Evolutionary conservation across 2,797 vertebrate species (phyloP), one percentile per base, ranked within the genome.

Genomic region (Pogoniulus pusillus): DNA sequence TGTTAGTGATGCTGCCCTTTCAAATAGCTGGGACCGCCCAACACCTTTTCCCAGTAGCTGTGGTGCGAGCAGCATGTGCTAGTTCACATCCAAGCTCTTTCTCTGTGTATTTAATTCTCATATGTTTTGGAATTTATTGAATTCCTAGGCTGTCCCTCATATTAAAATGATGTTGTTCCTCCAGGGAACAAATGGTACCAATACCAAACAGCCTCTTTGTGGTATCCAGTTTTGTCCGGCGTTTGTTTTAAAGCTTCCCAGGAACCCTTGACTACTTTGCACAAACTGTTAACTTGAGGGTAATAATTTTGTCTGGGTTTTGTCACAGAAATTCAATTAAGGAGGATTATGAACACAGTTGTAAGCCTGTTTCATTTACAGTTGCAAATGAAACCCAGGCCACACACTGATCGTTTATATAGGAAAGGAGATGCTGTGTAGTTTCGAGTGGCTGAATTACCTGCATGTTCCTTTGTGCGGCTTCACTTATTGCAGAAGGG

Each of bases 261-360:
- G 88, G 91, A 96, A 80, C 93, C 88, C 92, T 82, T 82, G 91
- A 81, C 93, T 93, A 94, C 86, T 96, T 93, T 0, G 2, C 1
- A 4, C 86, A 90, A 89, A 94, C 84, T 86, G 93, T 91, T 96
- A 94, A 94, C 90, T 95, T 90, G 86, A 93, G 93, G 68, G 91
- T 90, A 96, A 96, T 96, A 95, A 96, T 95, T 95, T 95, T 76
- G 92, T 93, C 96, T 97, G 96, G 93, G 90, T 96, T 96, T 95
- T 97, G 95, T 96, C 96, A 96, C 88, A 91, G 93, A 97, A 96
- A 96, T 96, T 96, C 95, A 97, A 96, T 97, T 97, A 96, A 94
- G 91, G 80, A 85, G 95, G 96, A 96, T 97, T 97, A 97, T 95
- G 96, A 96, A 93, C 96, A 85, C 96, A 96, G 96, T 95, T 96